phyloP scores from a whole-genome alignment of 2,797 vertebrate genomes.

The Eptatretus atami region DNA sequence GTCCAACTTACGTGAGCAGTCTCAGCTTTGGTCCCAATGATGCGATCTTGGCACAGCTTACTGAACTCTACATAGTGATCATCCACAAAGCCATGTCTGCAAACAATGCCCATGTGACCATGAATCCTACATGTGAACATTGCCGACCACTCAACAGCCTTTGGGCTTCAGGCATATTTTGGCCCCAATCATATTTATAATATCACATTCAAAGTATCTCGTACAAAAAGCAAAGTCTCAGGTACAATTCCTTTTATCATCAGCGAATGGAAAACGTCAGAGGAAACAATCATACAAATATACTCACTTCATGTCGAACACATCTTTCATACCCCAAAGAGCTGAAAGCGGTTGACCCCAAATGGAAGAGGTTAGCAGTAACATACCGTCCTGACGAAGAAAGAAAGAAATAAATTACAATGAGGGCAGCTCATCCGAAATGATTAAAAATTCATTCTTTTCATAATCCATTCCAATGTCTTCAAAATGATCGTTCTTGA shows the following conservation, averaged over 20 bases:
- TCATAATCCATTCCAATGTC: neutral
- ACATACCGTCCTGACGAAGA: slow-evolving; percentile 42
- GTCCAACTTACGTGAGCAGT: slow-evolving; percentile 38
- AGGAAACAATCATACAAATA: too few relatives aligned
- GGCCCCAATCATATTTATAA: neutral
- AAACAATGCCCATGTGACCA: slow-evolving; percentile 5
- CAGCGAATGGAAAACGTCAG: too few relatives aligned
- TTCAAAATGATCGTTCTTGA: too few relatives aligned
- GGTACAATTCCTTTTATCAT: too few relatives aligned
- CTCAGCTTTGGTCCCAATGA: slow-evolving; percentile 90
- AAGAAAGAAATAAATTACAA: too few relatives aligned
- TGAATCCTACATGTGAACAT: too few relatives aligned
- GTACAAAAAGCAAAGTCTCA: too few relatives aligned
- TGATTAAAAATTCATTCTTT: neutral
- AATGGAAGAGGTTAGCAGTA: slow-evolving; percentile 71
- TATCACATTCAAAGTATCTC: neutral
- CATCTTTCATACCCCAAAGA: slow-evolving; percentile 95
- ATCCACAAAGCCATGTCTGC: slow-evolving; percentile 76
- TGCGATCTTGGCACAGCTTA: slow-evolving; percentile 85
- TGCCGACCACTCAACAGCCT: slow-evolving; percentile 5
- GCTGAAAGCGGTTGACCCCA: slow-evolving; percentile 92
- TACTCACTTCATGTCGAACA: slow-evolving; percentile 89
- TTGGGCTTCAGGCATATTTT: too few relatives aligned
- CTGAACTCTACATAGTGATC: slow-evolving; percentile 98
- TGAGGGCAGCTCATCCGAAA: neutral